Evolutionary conservation across 2,888 invertebrate species (phyloP), one percentile per base, ranked within the genome.

Genomic region (Tridacna crocea): DNA sequence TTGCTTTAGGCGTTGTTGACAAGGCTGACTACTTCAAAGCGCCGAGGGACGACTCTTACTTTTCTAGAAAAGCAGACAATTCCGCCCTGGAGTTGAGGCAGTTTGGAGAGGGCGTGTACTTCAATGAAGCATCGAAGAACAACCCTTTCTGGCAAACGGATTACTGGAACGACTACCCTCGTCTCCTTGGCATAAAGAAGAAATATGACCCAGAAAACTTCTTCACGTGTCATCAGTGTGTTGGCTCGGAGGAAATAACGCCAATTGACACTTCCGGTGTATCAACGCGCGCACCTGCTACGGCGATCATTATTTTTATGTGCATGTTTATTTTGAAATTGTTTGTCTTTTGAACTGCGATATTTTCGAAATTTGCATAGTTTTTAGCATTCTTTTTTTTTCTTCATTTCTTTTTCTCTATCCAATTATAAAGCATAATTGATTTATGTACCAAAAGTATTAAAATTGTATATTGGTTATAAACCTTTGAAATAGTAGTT

Each of bases 161-260:
- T 61, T 91, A 88, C 79, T 92, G 92, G 91, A 63, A 61, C 17
- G 85, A 88, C 65, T 92, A 92, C 75, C 55, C 80, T 6, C 80
- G 86, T 13, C 82, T 91, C 48, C 72, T 90, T 22, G 60, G 68
- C 6, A 88, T 90, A 72, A 91, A 91, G 80, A 61, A 70, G n/a
- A 46, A 70, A 15, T 90, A 85, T 74, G 90, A 91, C 75, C 88
- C 90, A 3, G 82, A 84, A 22, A 87, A 89, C 70, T 87, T 88
- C 73, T 88, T 91, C 77, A 86, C 85, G 36, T 90, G 91, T 51
- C 81, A 85, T 22, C 86, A 91, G 61, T 91, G 91, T 60, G 91
- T 91, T 12, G 90, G 89, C 13, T 91, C 89, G 4, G 88, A 90
- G 22, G 70, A 70, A 70, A 70, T 70, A 17, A 70, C 70, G 26